These are phyloP conservation scores for Papilio protenor DNA, from an alignment of 2,888 invertebrate species.

Conservation along the genomic window DNA sequence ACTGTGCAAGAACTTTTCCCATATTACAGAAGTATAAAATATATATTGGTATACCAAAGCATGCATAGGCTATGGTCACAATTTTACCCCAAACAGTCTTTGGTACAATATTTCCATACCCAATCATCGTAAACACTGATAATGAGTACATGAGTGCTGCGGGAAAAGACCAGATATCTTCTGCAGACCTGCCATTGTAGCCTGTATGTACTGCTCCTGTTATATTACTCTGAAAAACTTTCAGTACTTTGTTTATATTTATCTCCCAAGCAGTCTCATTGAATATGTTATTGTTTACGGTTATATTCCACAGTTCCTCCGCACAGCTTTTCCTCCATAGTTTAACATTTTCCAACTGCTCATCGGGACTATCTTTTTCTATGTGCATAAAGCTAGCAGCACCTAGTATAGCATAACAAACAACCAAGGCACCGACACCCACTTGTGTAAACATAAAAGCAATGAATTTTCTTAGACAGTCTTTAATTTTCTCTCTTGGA, in stretches of 20 bases:
- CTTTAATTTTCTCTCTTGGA: constrained; percentile 90
- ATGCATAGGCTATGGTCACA: constrained; percentile 93
- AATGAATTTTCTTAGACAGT: constrained; percentile 93
- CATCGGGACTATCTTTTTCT: constrained; percentile 86
- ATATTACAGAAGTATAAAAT: constrained; percentile 95
- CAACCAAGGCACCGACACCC: constrained; percentile 94
- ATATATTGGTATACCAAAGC: constrained; percentile 94
- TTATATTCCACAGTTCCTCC: constrained; percentile 87
- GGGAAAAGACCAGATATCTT: constrained; percentile 93
- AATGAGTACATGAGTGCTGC: constrained; percentile 95
- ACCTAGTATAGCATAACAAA: constrained; percentile 94
- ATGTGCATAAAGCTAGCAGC: constrained; percentile 92
- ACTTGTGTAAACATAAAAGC: constrained; percentile 97
- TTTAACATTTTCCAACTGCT: constrained; percentile 79
- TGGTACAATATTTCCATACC: constrained; percentile 94
- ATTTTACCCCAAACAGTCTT: constrained; percentile 93
- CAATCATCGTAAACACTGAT: constrained; percentile 96
- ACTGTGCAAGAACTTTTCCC: constrained; percentile 93
- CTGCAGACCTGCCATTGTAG: constrained; percentile 88
- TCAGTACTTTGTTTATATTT: constrained; percentile 85
- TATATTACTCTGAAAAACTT: constrained; percentile 87
- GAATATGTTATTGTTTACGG: constrained; percentile 87
- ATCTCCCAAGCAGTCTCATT: constrained; percentile 86
- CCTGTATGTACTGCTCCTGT: constrained; percentile 87
- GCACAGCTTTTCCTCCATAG: constrained; percentile 84